phyloP scores from a whole-genome alignment of 2,888 invertebrate species.

The Emmelina monodactyla region DNA sequence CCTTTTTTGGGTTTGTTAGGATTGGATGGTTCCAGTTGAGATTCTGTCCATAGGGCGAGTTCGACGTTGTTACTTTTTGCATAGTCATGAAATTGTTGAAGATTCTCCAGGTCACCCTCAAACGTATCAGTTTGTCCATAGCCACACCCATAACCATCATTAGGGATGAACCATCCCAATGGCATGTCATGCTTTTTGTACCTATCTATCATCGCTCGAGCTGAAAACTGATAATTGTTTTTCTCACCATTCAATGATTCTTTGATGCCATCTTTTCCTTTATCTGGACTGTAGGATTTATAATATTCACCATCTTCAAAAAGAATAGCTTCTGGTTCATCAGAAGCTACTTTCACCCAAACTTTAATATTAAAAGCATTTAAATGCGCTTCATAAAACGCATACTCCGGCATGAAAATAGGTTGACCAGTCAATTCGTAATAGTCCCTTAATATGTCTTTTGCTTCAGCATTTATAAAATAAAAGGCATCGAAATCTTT shows the following conservation, averaged over 20 bases:
- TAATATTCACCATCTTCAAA: slow-evolving; percentile 53
- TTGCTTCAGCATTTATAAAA: slow-evolving; percentile 35
- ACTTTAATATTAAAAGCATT: slow-evolving; percentile 55
- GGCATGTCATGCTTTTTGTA: slow-evolving; percentile 47
- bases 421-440: slow-evolving; percentile 49
- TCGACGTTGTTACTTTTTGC: slow-evolving; percentile 39
- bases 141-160: slow-evolving; percentile 54
- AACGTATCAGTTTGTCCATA: slow-evolving; percentile 51
- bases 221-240: slow-evolving; percentile 54
- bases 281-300: slow-evolving; percentile 38
- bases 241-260: slow-evolving; percentile 56
- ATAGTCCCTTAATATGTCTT: slow-evolving; percentile 42
- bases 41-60: slow-evolving; percentile 53
- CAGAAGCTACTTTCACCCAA: slow-evolving; percentile 40
- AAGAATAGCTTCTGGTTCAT: slow-evolving; percentile 30
- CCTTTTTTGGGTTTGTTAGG: slow-evolving; percentile 48
- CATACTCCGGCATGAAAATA: slow-evolving; percentile 46
- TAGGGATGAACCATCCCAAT: slow-evolving; percentile 53
- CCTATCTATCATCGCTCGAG: slow-evolving; percentile 52
- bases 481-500: slow-evolving; percentile 44
- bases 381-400: slow-evolving; percentile 52
- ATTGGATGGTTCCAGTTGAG: slow-evolving; percentile 40
- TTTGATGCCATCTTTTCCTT: slow-evolving; percentile 33
- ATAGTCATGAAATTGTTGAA: slow-evolving; percentile 39
- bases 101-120: slow-evolving; percentile 45